Evolutionary conservation across 1,140 invertebrate genomes (phyloP), one percentile per base, ranked within the genome.

Genomic region (Vanessa tameamea): DNA sequence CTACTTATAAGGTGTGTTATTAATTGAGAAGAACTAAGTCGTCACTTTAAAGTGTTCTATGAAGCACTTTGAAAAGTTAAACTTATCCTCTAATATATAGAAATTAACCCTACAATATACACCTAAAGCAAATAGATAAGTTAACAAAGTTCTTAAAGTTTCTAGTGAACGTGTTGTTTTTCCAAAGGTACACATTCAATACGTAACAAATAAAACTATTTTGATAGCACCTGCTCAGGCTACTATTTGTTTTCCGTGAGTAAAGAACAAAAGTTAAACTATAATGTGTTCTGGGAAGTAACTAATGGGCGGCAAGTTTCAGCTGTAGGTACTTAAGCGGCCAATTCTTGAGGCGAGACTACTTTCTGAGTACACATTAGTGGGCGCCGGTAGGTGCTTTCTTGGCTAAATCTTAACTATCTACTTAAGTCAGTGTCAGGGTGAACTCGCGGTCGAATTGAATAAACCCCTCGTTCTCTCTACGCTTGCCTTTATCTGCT

Each of bases 341-440:
- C 86, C 85, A 85, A 88, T 88, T 89, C 87, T 84, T 85, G 84
- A 84, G 80, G 76, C 79, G 78, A 84, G 85, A 86, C 87, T 88
- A 89, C 87, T 90, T 92, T 90, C 88, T 81, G 80, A 90, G 88
- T 84, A 90, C 85, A 90, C 90, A 90, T 92, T 92, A 92, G 84
- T 82, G 87, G 80, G 78, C 79, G 80, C 77, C 73, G 75, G 73
- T 76, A 73, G 84, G 81, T 81, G 79, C 77, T 87, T 89, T 83
- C 83, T 82, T 82, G 84, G 81, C 84, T 84, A 90, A 89, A 90
- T 89, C 90, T 89, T 87, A 90, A 90, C 88, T 92, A 90, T 89
- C 86, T 87, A 90, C 88, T 91, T 89, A 90, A 89, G 83, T 83
- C 87, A 87, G 81, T 87, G 85, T 87, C 86, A 87, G 86, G 79